Base-by-base conservation (phyloP, 2,888 invertebrate species). In the Lottia gigantea region DNA sequence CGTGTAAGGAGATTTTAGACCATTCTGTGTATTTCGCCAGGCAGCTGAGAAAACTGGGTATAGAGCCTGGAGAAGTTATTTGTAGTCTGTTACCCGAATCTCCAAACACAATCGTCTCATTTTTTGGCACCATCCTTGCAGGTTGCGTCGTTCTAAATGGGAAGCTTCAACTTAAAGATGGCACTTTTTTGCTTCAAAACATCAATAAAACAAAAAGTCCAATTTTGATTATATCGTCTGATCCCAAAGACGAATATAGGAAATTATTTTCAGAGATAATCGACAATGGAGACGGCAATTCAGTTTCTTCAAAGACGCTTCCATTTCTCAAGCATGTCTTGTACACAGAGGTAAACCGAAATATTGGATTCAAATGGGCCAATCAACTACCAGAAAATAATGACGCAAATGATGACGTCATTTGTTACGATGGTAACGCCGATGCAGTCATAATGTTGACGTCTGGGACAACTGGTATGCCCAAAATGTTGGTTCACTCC, bases 11-110 rank as follows among this genome's bases (percentile, higher is more conserved):
- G 14, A 46, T 68, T 40, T 45, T 26, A 3, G 25, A 40, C 11
- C 68, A 62, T 0, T 62, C 68, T 19, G 25, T 46, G 19, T 26
- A 63, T 40, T 62, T 68, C 14, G 68, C 46, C 6, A 23, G 46
- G n/a, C 63, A 25, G n/a, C 62, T 68, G 3, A 19, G 19, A 8
- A 68, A 68, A 14, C 46, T 62, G 11, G 26, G 68, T 8, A 16
- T 62, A 15, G 26, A 68, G 7, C 49, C 49, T 23, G 68, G 68
- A 1, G 62, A 62, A 46, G 62, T 68, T 47, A 46, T 68, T 45
- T 68, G 68, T 40, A 26, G 25, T 11, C 16, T 62, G 16, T 26
- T 68, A 40, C 68, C 68, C 14, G 62, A 63, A 16, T 63, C 55
- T 16, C 68, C 68, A 16, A 62, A 62, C 31, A 46, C 23, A 15